Conservation (phyloP, 1,140 invertebrate genomes). For the Papilio aristodemus region DNA sequence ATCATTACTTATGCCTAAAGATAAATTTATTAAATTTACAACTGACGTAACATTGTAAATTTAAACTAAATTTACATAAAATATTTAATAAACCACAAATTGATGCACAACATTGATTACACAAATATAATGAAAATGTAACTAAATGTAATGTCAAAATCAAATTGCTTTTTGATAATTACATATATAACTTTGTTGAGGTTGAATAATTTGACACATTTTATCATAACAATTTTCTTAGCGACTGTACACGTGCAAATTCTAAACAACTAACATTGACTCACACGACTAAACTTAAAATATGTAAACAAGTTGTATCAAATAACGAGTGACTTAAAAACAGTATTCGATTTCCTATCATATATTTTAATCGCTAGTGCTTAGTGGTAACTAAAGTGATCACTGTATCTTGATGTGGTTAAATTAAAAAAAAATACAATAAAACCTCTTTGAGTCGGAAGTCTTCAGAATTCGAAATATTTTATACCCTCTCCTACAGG, state of each 20-base stretch:
- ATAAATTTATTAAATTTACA: too few relatives aligned
- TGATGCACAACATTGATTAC: too few relatives aligned
- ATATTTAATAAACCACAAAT: too few relatives aligned
- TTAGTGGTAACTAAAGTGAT: slow-evolving; percentile 39
- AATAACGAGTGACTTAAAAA: background rate
- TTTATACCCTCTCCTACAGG: too few relatives aligned
- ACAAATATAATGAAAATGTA: too few relatives aligned
- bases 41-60: too few relatives aligned
- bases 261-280: background rate
- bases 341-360: background rate
- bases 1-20: too few relatives aligned
- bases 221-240: background rate
- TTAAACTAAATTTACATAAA: too few relatives aligned
- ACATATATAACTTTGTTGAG: background rate
- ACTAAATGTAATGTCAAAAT: too few relatives aligned
- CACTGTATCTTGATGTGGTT: slow-evolving; percentile 49
- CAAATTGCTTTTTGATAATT: too few relatives aligned
- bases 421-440: slow-evolving; percentile 21
- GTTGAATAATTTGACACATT: background rate
- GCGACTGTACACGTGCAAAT: background rate
- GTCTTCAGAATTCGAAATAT: too few relatives aligned
- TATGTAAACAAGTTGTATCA: background rate
- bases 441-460: too few relatives aligned
- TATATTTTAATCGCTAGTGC: slow-evolving; percentile 5
- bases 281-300: background rate